Percentiles rank a stretch among this genome's conserved stretches.
Conservation (phyloP, 2,888 invertebrate genomes). For the Callosobruchus maculatus region DNA sequence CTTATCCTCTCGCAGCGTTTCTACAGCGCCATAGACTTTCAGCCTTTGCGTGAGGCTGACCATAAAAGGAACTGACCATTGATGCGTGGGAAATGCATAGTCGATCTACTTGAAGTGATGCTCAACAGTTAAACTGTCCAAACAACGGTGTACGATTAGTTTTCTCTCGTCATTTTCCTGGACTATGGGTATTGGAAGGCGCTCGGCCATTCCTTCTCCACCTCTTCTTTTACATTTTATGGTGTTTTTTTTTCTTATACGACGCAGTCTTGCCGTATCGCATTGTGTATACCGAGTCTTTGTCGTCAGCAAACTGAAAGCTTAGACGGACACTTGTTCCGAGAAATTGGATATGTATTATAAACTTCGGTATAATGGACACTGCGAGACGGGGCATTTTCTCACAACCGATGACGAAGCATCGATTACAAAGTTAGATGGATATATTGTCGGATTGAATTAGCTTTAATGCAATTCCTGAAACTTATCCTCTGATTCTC, state of each 20-base stretch:
- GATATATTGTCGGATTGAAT: neutral
- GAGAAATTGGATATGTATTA: neutral
- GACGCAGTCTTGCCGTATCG: neutral
- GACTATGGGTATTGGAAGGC: neutral
- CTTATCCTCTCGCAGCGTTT: too few species aligned
- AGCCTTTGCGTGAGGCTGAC: too few species aligned
- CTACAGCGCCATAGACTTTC: too few species aligned
- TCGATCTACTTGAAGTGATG: too few species aligned
- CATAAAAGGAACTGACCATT: too few species aligned
- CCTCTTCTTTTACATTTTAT: neutral
- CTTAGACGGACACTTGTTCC: neutral
- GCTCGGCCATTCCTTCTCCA: neutral
- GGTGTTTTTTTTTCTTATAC: neutral
- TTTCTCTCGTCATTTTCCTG: neutral
- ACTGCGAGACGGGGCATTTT: neutral
- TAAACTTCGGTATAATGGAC: neutral
- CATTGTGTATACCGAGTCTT: neutral
- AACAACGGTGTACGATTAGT: too few species aligned
- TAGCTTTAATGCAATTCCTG: too few species aligned
- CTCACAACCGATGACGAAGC: neutral
- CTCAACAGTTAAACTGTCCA: neutral
- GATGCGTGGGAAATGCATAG: too few species aligned
- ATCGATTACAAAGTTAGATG: neutral
- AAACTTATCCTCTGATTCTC: too few species aligned
- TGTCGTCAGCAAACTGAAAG: neutral